Base-by-base conservation (phyloP, 2,797 vertebrate species). In the Coranthus polyacanthus region DNA sequence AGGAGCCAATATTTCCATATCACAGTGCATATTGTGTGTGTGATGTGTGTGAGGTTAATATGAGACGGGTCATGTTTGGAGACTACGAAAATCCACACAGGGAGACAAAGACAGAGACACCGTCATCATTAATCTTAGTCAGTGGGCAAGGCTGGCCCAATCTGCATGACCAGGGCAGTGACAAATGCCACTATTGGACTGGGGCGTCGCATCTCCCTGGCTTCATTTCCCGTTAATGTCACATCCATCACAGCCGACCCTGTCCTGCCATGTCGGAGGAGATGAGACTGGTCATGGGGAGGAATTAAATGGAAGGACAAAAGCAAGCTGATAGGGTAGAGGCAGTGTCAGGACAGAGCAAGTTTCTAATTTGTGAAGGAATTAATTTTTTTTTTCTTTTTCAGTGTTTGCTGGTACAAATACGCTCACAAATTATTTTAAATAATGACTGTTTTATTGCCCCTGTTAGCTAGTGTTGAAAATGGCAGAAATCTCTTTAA, bases 91-190 rank as follows among this genome's bases (percentile, higher is more conserved):
- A 63, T 78, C 80, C 83, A 80, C 81, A 78, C 59, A 78, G n/a
- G n/a, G 42, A 91, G 81, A 91, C 87, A 89, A 90, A 92, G 86
- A 88, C 87, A 68, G 83, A 74, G 50, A 68, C 66, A 66, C 74
- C 84, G 81, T 91, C 89, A 91, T 89, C 89, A 91, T 92, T 91
- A 89, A 92, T 93, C 90, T 91, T 82, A 91, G 90, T 92, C 92
- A 89, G 67, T 37, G 68, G 62, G 69, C 72, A 78, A 86, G 77
- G 83, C 87, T 76, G 63, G 79, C 69, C 86, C 83, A 84, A 89
- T 90, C 89, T 91, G 84, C 88, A 87, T 89, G 89, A 89, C 88
- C 88, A 52, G 81, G 86, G 85, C 90, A 89, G 85, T 92, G 91
- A 93, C 91, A 92, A 92, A 92, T 90, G 87, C 90, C 90, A 89